Evolutionary conservation across 2,888 invertebrate species (phyloP).

Genomic region (Drosophila histrio): DNA sequence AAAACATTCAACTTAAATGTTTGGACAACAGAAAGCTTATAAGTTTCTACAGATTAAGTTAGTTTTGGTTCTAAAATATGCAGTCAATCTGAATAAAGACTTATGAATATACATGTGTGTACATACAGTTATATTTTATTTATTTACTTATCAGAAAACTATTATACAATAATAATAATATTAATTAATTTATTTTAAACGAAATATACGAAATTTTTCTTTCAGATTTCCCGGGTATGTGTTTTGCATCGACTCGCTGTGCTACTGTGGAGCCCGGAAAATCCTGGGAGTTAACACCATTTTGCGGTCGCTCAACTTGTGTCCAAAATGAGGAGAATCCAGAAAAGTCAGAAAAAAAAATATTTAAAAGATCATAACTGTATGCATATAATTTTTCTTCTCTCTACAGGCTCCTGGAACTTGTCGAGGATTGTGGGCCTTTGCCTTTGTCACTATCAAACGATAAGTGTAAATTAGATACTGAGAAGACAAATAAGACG

Average conservation of each 20-base stretch:
- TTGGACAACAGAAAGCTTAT: too few species aligned
- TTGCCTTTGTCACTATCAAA: constrained; percentile 90
- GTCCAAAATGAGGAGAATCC: constrained; percentile 91
- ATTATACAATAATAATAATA: too few species aligned
- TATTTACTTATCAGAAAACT: too few species aligned
- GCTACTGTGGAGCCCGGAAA: constrained; percentile 94
- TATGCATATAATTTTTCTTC: neutral
- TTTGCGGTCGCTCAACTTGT: constrained; percentile 96
- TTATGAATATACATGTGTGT: too few species aligned
- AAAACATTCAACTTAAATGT: too few species aligned
- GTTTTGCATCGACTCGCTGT: constrained; percentile 95
- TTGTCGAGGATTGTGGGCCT: constrained; percentile 95
- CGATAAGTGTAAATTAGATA: constrained; percentile 93
- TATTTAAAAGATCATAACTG: neutral
- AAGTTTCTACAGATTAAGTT: too few species aligned
- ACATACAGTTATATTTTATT: too few species aligned
- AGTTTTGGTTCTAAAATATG: neutral
- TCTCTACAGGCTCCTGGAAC: constrained; percentile 88
- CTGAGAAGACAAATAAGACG: constrained; percentile 94
- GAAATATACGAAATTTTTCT: neutral
- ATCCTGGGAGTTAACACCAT: constrained; percentile 93
- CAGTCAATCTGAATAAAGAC: neutral
- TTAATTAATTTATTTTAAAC: too few species aligned
- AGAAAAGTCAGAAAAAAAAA: constrained; percentile 84
- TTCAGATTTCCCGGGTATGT: constrained; percentile 94